Conservation (phyloP, 2,113 vertebrate species). For the Sciurus niger region DNA sequence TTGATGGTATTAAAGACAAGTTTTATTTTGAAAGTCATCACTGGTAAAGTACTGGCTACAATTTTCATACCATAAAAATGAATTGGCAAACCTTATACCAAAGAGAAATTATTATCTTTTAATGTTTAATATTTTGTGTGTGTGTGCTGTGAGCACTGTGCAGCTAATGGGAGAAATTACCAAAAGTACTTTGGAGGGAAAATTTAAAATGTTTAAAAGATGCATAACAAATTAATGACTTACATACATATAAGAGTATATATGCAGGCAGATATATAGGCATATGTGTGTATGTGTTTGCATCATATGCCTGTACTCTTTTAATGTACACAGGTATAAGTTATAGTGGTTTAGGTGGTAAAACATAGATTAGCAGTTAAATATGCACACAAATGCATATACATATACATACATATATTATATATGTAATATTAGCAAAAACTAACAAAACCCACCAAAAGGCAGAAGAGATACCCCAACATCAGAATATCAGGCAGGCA, state of each 20-base stretch:
- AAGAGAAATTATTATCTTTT: conserved; percentile 35
- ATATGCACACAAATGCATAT: background rate
- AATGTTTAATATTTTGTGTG: conserved; percentile 29
- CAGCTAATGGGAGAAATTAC: conserved; percentile 28
- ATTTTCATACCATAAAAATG: conserved; percentile 58
- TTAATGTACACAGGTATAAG: background rate
- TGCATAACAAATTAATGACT: background rate
- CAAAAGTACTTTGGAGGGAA: background rate
- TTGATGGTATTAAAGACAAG: conserved; percentile 63
- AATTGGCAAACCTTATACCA: conserved; percentile 21
- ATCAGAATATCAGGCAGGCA: background rate
- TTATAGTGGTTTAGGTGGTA: background rate
- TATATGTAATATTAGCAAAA: too few species aligned
- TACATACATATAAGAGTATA: background rate
- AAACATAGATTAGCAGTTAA: background rate
- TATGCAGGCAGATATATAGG: background rate
- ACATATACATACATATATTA: too few species aligned
- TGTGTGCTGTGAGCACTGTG: background rate
- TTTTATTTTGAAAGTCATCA: conserved; percentile 53
- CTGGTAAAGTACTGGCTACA: conserved; percentile 6
- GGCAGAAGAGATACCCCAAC: background rate
- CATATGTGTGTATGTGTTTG: background rate
- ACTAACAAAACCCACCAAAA: background rate
- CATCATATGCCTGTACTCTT: background rate
- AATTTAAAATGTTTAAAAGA: background rate